phyloP scores from a whole-genome alignment of 2,797 vertebrate genomes.

The Siniperca undulata region DNA sequence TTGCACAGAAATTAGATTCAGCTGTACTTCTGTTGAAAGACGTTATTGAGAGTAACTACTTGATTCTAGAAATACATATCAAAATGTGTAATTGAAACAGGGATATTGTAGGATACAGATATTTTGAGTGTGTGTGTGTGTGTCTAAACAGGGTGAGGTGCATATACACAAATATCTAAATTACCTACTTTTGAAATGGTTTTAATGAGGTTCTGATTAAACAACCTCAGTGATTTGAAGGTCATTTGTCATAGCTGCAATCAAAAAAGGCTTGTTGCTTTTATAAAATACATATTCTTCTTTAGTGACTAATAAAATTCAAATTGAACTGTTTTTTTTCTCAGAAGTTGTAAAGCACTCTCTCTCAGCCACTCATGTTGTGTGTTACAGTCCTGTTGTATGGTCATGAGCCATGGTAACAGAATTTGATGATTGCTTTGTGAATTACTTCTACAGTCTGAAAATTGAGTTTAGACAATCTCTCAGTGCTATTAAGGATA shows the following conservation, averaged over 20 bases:
- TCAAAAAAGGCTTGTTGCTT: conserved; percentile 6
- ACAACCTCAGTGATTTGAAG: conserved; percentile 30
- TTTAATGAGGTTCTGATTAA: conserved; percentile 35
- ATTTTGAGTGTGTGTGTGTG: background rate
- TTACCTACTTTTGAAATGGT: background rate
- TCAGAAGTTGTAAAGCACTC: background rate
- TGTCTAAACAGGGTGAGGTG: background rate
- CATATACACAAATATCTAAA: background rate
- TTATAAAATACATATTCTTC: background rate
- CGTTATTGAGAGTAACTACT: conserved; percentile 1
- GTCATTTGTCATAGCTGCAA: conserved; percentile 17
- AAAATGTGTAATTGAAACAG: background rate
- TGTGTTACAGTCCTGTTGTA: conserved; percentile 5
- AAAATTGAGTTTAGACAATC: conserved; percentile 24
- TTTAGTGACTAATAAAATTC: background rate
- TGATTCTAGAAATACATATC: background rate
- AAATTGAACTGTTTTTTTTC: background rate
- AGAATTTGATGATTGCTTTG: conserved; percentile 28
- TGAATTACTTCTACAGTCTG: conserved; percentile 24
- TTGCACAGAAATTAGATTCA: conserved; percentile 42
- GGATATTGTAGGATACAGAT: conserved; percentile 9
- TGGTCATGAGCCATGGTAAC: background rate
- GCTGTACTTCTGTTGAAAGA: conserved; percentile 14
- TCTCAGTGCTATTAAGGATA: conserved; percentile 35
- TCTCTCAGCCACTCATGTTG: background rate